Evolutionary conservation across 2,888 invertebrate genomes (phyloP), one percentile per base, ranked within the genome.

Genomic region (Callyntrura guangdongensis): DNA sequence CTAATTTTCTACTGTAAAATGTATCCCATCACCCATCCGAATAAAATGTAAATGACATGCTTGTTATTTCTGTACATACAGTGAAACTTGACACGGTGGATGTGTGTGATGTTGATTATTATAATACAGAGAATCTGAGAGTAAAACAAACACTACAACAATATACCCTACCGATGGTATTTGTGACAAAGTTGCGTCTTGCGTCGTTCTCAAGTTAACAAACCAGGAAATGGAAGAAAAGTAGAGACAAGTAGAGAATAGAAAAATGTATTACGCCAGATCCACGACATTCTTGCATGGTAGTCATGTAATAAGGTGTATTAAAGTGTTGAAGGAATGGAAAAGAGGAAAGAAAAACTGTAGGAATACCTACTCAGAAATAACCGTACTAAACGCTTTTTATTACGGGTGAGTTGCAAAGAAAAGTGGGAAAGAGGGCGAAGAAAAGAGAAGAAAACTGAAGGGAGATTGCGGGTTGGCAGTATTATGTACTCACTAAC

Each of bases 381-480:
- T 64, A 64, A 64, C 22, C 64, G 25, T 25, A 64, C 64, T 83
- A 64, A 64, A 64, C 17, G 20, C 64, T 83, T 83, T 64, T 61
- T 83, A 83, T 83, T 83, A 64, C 64, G 64, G 47, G 47, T 83
- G 61, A 79, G 79, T 22, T 49, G 27, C 22, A 25, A 79, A 22
- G 56, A 53, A 79, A 79, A 79, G 53, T 79, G 79, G 79, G 14
- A 79, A 79, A 25, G 56, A 79, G 79, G 56, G 79, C 22, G 56
- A 79, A 49, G 79, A 53, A 79, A 79, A 22, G 45, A 22, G 72
- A 72, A 45, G 45, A 59, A 59, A 59, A 59, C n/a, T 59, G 72
- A 72, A 45, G 45, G 72, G 45, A 27, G n/a, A 72, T 14, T n/a
- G 72, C 12, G 67, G 36, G 22, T 22, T n/a, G 67, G 67, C n/a